Evolutionary conservation across 2,113 vertebrate species (phyloP).

Genomic region (Cyprinodon variegatus): DNA sequence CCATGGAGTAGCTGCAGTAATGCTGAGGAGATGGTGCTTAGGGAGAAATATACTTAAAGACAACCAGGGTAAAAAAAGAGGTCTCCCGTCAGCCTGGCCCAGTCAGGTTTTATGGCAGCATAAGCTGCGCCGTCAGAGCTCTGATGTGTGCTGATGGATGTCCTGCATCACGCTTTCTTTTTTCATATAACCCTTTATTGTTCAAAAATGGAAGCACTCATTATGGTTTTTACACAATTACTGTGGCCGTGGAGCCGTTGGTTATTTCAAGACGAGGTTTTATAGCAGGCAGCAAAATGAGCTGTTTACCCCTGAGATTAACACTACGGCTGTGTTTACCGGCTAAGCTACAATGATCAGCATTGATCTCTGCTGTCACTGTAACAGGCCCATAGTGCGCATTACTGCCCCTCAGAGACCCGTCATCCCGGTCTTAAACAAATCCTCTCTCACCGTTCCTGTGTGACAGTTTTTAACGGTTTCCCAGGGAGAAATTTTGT

Average conservation of each 20-base stretch:
- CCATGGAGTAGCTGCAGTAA: constrained; percentile 38
- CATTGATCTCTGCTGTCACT: constrained; percentile 52
- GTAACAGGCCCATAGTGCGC: constrained; percentile 28
- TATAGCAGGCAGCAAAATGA: constrained; percentile 26
- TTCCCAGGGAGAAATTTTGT: not conserved
- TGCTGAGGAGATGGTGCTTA: constrained; percentile 31
- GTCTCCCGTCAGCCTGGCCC: constrained; percentile 30
- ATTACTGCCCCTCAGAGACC: constrained; percentile 40
- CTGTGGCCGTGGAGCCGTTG: constrained; percentile 17
- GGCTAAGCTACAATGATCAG: constrained; percentile 59
- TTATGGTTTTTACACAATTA: constrained; percentile 5
- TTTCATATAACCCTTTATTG: constrained; percentile 22
- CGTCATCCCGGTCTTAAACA: constrained; percentile 11
- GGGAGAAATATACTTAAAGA: constrained; percentile 47
- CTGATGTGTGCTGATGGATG: constrained; percentile 1
- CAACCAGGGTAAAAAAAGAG: constrained; percentile 17
- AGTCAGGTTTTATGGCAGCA: constrained; percentile 33
- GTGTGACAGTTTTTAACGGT: constrained; percentile 26
- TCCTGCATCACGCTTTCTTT: constrained; percentile 3
- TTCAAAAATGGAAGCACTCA: not conserved
- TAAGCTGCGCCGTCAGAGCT: constrained; percentile 20
- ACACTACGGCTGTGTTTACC: constrained; percentile 43
- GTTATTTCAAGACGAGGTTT: constrained; percentile 24
- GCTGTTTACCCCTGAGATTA: constrained; percentile 58
- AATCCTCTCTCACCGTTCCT: constrained; percentile 18